A percentile compares a stretch with the other conserved stretches of the same genome.
These are phyloP conservation scores for Oncorhynchus tshawytscha DNA, from an alignment of 2,113 vertebrate species.

Conservation along the genomic window DNA sequence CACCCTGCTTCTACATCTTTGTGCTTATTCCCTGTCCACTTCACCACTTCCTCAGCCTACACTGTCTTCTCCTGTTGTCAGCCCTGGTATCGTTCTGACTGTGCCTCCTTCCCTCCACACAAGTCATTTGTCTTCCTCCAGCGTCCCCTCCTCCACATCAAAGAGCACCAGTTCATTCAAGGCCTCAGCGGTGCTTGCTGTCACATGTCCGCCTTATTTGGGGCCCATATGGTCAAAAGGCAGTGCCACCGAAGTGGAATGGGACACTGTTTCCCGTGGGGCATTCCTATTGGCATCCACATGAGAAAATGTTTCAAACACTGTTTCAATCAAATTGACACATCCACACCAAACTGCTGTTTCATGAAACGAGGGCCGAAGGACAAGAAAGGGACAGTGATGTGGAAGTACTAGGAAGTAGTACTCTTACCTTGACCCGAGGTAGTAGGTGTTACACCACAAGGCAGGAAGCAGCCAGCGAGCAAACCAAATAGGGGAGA, in stretches of 20 bases:
- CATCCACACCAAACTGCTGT: not conserved
- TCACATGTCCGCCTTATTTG: slow-evolving; percentile 1
- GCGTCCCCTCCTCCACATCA: slow-evolving; percentile 9
- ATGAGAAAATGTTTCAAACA: slow-evolving; percentile 20
- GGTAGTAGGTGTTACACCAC: not conserved
- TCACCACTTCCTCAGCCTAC: not conserved
- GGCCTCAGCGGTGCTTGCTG: slow-evolving; percentile 6
- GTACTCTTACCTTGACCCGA: slow-evolving; percentile 1
- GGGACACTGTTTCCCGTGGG: slow-evolving; percentile 4
- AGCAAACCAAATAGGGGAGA: slow-evolving; percentile 1
- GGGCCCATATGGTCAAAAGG: slow-evolving; percentile 23
- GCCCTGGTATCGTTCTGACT: not conserved
- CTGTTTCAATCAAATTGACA: not conserved
- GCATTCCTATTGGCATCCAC: slow-evolving; percentile 15
- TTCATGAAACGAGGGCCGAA: slow-evolving; percentile 4
- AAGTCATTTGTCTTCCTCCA: not conserved
- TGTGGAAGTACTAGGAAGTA: not conserved
- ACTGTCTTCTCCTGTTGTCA: not conserved
- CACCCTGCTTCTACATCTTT: not conserved
- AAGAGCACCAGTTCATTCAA: slow-evolving; percentile 13
- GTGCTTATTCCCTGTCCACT: not conserved
- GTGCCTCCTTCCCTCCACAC: not conserved
- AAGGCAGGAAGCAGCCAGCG: slow-evolving; percentile 1
- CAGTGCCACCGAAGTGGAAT: slow-evolving; percentile 20
- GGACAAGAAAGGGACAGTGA: not conserved